These are phyloP conservation scores for Spea hammondii DNA, from an alignment of 2,797 vertebrate species.

Conservation along the genomic window DNA sequence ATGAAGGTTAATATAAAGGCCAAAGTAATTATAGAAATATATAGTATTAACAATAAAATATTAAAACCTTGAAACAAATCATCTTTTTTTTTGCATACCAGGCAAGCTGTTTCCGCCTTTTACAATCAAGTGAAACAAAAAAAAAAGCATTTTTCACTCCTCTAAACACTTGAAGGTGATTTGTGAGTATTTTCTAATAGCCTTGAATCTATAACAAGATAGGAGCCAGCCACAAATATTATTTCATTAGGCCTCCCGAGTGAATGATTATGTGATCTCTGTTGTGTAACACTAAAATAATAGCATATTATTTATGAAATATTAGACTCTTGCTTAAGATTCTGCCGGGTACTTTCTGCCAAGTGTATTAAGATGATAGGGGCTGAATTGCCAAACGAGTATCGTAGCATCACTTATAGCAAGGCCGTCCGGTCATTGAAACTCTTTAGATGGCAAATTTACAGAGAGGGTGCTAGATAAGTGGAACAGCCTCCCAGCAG, in stretches of 20 bases:
- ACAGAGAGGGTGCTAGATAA: no score
- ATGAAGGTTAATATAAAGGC: background rate
- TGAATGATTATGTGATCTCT: constrained; percentile 6
- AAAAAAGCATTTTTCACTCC: background rate
- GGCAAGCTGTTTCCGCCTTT: background rate
- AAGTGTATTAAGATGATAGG: background rate
- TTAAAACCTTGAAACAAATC: constrained; percentile 1
- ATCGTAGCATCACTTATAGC: no score
- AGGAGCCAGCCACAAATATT: constrained; percentile 5
- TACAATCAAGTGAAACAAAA: background rate
- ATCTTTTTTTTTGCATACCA: background rate
- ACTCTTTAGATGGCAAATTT: no score
- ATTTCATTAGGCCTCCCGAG: constrained; percentile 16
- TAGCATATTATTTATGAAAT: constrained; percentile 4
- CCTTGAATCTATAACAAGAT: background rate
- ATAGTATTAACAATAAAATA: background rate
- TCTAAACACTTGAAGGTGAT: constrained; percentile 9
- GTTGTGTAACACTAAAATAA: constrained; percentile 9
- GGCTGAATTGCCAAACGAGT: background rate
- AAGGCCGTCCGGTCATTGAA: no score
- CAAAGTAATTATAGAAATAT: background rate
- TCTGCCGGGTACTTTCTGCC: background rate
- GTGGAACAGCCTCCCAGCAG: no score
- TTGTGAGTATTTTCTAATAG: constrained; percentile 10
- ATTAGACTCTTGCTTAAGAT: background rate